Evolutionary conservation across 2,888 invertebrate genomes (phyloP).

Genomic region (Scaptodrosophila latifasciaeformis): DNA sequence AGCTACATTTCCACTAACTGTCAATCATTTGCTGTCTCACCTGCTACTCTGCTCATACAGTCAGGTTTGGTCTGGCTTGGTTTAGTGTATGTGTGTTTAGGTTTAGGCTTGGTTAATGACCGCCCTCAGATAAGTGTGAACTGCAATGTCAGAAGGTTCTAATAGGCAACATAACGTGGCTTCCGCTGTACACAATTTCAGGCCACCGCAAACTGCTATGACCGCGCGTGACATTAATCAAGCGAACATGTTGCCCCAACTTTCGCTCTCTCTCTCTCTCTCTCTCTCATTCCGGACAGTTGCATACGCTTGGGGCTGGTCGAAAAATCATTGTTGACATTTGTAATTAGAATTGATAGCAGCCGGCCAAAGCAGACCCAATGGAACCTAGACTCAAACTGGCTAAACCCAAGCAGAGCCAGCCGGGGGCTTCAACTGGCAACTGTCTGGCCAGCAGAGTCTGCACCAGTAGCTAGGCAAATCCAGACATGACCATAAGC

Average conservation of each 20-base stretch:
- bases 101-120: too few relatives aligned
- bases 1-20: too few relatives aligned
- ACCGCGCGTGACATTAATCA: slow-evolving; percentile 60
- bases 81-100: too few relatives aligned
- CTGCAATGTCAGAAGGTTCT: too few relatives aligned
- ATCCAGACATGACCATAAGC: slow-evolving; percentile 2
- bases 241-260: slow-evolving; percentile 38
- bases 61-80: too few relatives aligned
- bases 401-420: neutral
- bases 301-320: slow-evolving; percentile 27
- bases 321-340: slow-evolving; percentile 74
- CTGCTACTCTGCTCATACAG: too few relatives aligned
- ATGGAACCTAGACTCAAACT: slow-evolving; percentile 23
- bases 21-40: too few relatives aligned
- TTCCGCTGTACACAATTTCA: slow-evolving; percentile 46
- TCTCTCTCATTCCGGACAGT: neutral
- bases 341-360: slow-evolving; percentile 75
- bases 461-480: slow-evolving; percentile 6
- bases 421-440: neutral
- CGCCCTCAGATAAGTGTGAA: too few relatives aligned
- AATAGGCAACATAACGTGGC: slow-evolving; percentile 45
- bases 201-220: too few relatives aligned
- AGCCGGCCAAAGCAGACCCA: slow-evolving; percentile 24
- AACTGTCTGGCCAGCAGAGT: neutral
- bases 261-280: too few relatives aligned